These are phyloP conservation scores for Stichopus horrens DNA, from an alignment of 53 echinoderm and acorn worm genomes.

Conservation along the genomic window DNA sequence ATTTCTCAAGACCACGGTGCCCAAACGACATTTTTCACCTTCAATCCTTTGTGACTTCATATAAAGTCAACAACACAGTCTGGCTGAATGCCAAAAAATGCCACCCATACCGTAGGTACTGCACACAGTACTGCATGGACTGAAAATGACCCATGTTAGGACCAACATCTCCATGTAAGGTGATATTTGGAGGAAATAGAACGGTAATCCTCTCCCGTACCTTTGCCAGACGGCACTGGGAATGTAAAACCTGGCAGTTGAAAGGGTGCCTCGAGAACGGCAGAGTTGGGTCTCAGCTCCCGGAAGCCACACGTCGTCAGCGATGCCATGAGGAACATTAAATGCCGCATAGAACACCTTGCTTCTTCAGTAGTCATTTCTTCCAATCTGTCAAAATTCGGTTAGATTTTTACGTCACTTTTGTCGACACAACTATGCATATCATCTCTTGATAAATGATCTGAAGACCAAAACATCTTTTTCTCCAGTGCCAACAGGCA, in stretches of 20 bases:
- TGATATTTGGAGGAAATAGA: neutral
- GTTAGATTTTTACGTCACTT: neutral
- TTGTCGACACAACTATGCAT: too few species aligned
- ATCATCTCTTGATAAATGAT: too few species aligned
- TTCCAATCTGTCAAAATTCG: constrained; percentile 62
- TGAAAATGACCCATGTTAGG: too few species aligned
- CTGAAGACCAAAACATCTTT: too few species aligned
- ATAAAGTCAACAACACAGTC: too few species aligned
- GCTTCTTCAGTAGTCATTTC: constrained; percentile 82
- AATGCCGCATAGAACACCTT: constrained; percentile 72
- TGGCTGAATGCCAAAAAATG: too few species aligned
- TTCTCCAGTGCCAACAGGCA: too few species aligned
- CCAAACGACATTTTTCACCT: too few species aligned
- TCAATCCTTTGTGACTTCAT: too few species aligned
- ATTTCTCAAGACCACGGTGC: too few species aligned
- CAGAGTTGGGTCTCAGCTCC: constrained; percentile 88
- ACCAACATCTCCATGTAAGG: neutral
- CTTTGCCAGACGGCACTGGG: constrained; percentile 84
- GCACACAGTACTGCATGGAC: too few species aligned
- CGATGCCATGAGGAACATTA: constrained; percentile 85
- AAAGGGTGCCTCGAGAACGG: constrained; percentile 88
- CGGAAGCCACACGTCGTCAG: constrained; percentile 82
- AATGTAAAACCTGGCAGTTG: constrained; percentile 88
- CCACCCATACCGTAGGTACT: too few species aligned
- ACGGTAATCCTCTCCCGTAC: constrained; percentile 27